Evolutionary conservation across 2,797 vertebrate species (phyloP), one percentile per base, ranked within the genome.

Genomic region (Squalus acanthias): DNA sequence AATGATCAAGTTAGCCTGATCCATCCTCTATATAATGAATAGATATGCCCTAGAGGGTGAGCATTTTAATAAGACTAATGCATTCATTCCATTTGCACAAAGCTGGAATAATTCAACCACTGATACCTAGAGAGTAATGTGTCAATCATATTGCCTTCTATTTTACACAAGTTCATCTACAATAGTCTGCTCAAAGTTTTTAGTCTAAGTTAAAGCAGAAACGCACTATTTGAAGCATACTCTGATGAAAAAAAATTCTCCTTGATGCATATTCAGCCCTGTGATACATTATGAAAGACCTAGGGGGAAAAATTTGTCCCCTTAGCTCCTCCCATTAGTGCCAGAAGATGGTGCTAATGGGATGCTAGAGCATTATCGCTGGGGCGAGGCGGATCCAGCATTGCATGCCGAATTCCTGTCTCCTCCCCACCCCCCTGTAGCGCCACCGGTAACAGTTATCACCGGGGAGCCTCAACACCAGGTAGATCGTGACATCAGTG

Each of bases 11-110:
- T 53, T 74, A 22, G 46, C 22, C 46, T 95, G 94, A 53, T 72
- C 26, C 69, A 95, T 95, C 26, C 70, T 74, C 26, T 76, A 2
- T 72, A 76, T 76, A 53, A 60, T 60, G 50, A 72, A 57, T 24
- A 72, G 50, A 15, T 20, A 29, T 33, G 69, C 12, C 50, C 29
- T 39, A 15, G 26, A 53, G 70, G 50, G 24, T 76, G 29, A 53
- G 13, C 12, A 76, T 95, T 74, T 95, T n/a, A 95, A 74, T 95
- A 95, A 93, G 65, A 46, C 65, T 69, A 67, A 93, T 93, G 39
- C 9, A 72, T 72, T 72, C 1, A 53, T 57, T 95, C 29, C 50
- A 29, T 26, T 74, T 74, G 70, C 50, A 76, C 3, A 74, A 69
- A 74, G 50, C 29, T 69, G 6, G 22, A 95, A 74, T 95, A 76